Conservation (phyloP, 1,140 invertebrate species). For the Drosophila burlai region DNA sequence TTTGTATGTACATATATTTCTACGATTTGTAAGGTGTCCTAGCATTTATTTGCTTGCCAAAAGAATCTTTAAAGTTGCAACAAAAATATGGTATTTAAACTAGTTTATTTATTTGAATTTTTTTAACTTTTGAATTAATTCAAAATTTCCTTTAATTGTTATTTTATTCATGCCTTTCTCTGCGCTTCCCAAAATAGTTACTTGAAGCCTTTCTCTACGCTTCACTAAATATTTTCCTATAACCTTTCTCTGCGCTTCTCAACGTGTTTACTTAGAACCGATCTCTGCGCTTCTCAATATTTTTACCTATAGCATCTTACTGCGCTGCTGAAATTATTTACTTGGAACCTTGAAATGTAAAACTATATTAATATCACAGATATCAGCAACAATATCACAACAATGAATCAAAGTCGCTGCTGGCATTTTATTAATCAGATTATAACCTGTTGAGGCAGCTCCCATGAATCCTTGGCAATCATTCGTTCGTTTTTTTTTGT, state of each 20-base stretch:
- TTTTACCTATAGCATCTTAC: too few species aligned
- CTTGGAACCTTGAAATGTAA: neutral
- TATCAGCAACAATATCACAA: neutral
- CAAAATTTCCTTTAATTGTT: too few species aligned
- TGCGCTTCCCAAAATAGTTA: too few species aligned
- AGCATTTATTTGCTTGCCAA: neutral
- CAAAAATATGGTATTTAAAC: neutral
- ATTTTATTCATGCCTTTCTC: too few species aligned
- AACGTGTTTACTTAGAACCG: too few species aligned
- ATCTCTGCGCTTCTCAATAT: too few species aligned
- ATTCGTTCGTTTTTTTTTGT: neutral
- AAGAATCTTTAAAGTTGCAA: neutral
- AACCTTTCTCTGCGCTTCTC: too few species aligned
- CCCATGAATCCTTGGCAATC: slow-evolving; percentile 2
- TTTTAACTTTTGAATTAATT: too few species aligned
- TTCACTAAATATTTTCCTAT: too few species aligned
- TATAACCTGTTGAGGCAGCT: neutral
- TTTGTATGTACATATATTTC: neutral
- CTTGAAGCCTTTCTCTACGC: too few species aligned
- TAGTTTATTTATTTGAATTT: neutral
- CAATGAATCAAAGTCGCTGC: neutral
- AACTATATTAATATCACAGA: neutral
- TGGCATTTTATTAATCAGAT: slow-evolving; percentile 4
- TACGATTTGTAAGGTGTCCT: neutral
- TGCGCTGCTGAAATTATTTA: too few species aligned